Evolutionary conservation across 2,797 vertebrate species (phyloP).

Genomic region (Scomberomorus guttatus): DNA sequence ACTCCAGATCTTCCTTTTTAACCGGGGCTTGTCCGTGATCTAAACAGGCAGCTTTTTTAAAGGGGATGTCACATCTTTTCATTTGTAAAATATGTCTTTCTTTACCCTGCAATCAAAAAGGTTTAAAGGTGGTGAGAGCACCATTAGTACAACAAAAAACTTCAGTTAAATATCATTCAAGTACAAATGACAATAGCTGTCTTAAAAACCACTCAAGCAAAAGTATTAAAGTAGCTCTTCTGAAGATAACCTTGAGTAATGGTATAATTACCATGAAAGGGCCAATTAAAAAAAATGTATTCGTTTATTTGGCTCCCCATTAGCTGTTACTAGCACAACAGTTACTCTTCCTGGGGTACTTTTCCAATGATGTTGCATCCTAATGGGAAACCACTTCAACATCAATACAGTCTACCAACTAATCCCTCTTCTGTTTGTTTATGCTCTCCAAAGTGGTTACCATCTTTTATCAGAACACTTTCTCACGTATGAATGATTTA

Average conservation of each 20-base stretch:
- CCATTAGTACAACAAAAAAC: neutral
- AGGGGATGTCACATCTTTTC: neutral
- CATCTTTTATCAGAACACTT: neutral
- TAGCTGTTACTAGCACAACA: neutral
- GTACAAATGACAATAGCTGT: neutral
- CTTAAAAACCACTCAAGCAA: constrained; percentile 7
- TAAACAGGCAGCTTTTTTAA: constrained; percentile 6
- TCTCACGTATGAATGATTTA: too few relatives aligned
- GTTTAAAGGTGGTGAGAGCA: neutral
- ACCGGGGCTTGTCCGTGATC: neutral
- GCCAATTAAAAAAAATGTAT: neutral
- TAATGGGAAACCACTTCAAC: neutral
- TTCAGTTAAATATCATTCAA: constrained; percentile 19
- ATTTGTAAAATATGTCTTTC: neutral
- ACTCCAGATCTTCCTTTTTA: neutral
- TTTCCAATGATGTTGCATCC: neutral
- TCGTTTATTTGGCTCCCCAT: neutral
- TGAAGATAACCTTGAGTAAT: constrained; percentile 20
- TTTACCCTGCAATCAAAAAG: constrained; percentile 4
- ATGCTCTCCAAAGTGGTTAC: neutral
- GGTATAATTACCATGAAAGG: constrained; percentile 26
- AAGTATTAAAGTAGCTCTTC: constrained; percentile 24
- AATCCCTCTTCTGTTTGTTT: neutral
- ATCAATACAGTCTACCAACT: neutral
- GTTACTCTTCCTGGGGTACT: neutral